Base-by-base conservation (phyloP, 2,113 vertebrate genomes). In the Zosterops lateralis region DNA sequence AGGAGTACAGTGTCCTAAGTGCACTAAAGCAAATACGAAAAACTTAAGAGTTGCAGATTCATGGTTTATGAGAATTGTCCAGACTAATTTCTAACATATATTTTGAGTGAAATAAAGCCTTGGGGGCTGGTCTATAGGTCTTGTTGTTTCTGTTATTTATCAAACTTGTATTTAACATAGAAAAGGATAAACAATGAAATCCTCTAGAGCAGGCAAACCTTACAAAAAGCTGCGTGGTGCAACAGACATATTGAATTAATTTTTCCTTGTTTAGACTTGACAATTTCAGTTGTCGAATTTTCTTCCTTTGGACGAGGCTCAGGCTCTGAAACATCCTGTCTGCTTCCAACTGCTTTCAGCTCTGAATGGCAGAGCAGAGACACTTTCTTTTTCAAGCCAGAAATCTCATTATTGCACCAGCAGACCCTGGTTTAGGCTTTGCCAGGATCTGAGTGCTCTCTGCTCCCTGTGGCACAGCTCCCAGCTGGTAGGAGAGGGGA, bases 381-480 rank as follows among this genome's bases (percentile, higher is more conserved):
- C 34, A 21, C 19, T 64, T 85, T 34, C 32, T 36, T 51, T 72
- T 67, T 64, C 73, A 65, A 40, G 25, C 17, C 62, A 76, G 19
- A 76, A 48, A 18, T 66, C 25, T 38, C 22, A 15, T n/a, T 50
- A 19, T 26, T 60, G n/a, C 36, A 34, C 21, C n/a, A 44, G 44
- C 20, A 51, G 54, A 21, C 9, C 8, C 38, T n/a, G 10, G 9
- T 61, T 56, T 10, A n/a, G 31, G 26, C 44, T 79, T 75, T 72
- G 50, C 17, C 10, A 5, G 10, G 10, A 12, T 14, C 8, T 3
- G 4, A 18, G 44, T 3, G 11, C 16, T 58, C 54, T 34, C 36
- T 45, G 16, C 40, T 42, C 8, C 8, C 31, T 24, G 54, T 1
- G 3, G 51, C 6, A 1, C 1, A 2, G 17, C 24, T 29, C 56